phyloP scores from a whole-genome alignment of 2,113 vertebrate genomes.

The Barbus barbus region DNA sequence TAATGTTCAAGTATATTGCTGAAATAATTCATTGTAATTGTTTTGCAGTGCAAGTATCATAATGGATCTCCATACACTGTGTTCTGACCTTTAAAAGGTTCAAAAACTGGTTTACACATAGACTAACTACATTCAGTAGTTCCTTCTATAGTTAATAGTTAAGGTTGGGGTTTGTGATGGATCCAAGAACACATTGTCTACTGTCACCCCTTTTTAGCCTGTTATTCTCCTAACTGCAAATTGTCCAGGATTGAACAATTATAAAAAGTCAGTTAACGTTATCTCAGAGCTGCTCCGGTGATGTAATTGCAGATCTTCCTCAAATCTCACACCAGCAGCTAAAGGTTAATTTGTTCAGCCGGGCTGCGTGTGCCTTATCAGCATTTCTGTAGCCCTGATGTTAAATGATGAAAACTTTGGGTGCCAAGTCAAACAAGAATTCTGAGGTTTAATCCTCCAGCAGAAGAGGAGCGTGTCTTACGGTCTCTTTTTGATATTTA shows the following conservation, averaged over 20 bases:
- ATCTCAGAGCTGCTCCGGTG: not conserved
- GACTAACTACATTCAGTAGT: no score
- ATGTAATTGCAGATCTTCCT: slow-evolving; percentile 21
- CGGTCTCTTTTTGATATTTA: slow-evolving; percentile 11
- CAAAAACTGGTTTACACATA: not conserved
- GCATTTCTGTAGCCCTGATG: slow-evolving; percentile 18
- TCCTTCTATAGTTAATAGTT: not conserved
- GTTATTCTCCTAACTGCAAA: not conserved
- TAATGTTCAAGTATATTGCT: not conserved
- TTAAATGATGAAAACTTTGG: slow-evolving; percentile 25
- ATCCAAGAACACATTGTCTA: not conserved
- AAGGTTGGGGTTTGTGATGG: not conserved
- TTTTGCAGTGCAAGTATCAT: not conserved
- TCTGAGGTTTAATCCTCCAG: slow-evolving; percentile 11
- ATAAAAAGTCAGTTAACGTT: not conserved
- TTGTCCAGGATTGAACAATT: not conserved
- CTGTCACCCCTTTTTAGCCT: not conserved
- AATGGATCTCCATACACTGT: no score
- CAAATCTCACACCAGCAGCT: slow-evolving; percentile 18
- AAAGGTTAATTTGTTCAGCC: slow-evolving; percentile 22
- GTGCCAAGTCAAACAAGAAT: slow-evolving; percentile 19
- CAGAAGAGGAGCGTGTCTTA: not conserved
- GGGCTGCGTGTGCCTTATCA: not conserved
- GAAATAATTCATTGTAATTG: not conserved
- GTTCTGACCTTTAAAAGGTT: not conserved